Percentiles rank a stretch among this genome's conserved stretches.
These are phyloP conservation scores for Luidia sarsii DNA, from an alignment of 53 echinoderm and acorn worm genomes.

Conservation along the genomic window DNA sequence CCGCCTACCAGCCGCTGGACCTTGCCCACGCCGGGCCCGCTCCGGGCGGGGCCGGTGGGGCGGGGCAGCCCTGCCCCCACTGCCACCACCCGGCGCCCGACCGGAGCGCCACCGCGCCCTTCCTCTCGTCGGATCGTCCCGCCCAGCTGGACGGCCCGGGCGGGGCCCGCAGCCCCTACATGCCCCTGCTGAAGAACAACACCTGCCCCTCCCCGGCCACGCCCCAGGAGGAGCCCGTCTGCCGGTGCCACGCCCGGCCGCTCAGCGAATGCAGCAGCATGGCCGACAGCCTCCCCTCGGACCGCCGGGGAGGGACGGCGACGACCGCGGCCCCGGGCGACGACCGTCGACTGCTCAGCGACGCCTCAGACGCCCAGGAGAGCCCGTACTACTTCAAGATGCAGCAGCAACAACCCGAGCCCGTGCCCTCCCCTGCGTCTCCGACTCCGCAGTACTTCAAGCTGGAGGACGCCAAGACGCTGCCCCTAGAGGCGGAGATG, in stretches of 20 bases:
- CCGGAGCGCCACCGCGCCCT: conserved; percentile 31
- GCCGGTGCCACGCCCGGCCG: conserved; percentile 21
- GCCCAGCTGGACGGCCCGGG: background rate
- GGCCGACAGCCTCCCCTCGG: conserved; percentile 16
- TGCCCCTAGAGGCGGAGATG: conserved; percentile 15
- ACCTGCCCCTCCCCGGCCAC: conserved; percentile 22
- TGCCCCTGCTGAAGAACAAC: conserved; percentile 36
- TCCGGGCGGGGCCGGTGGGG: background rate
- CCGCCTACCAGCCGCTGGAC: conserved; percentile 34
- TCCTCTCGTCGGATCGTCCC: conserved; percentile 26
- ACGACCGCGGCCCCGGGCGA: background rate
- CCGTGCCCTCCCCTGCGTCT: background rate
- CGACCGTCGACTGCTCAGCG: background rate
- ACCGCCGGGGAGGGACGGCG: background rate
- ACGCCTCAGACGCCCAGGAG: conserved; percentile 1
- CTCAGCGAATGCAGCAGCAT: conserved; percentile 39
- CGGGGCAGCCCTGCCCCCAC: conserved; percentile 16
- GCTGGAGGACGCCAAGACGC: conserved; percentile 32
- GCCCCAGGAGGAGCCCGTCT: background rate
- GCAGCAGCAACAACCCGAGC: background rate
- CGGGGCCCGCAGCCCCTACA: conserved; percentile 29
- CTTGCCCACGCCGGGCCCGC: background rate
- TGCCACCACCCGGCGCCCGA: conserved; percentile 20
- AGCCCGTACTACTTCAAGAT: conserved; percentile 49
- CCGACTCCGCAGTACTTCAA: conserved; percentile 37